Percentiles rank a stretch among this genome's conserved stretches.
These are phyloP conservation scores for Ruditapes philippinarum DNA, from an alignment of 1,140 invertebrate species.

Conservation along the genomic window DNA sequence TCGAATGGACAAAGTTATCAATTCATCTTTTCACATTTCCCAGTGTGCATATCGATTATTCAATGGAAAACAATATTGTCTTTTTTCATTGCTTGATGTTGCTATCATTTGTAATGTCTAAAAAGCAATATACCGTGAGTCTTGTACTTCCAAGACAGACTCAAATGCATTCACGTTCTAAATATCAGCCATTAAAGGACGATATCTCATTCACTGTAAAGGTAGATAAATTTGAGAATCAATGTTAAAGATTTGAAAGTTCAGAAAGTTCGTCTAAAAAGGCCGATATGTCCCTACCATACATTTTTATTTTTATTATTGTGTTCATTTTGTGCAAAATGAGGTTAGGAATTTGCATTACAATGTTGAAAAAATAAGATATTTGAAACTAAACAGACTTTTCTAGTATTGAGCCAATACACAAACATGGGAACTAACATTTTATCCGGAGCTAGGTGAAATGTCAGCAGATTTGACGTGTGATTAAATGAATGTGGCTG, in stretches of 20 bases:
- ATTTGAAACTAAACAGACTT: no score
- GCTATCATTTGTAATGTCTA: constrained; percentile 9
- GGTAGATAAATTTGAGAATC: no score
- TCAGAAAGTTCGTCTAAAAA: no score
- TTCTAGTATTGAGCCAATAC: no score
- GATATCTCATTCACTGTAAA: neutral
- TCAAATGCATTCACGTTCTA: neutral
- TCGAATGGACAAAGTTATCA: neutral
- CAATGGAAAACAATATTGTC: constrained; percentile 1
- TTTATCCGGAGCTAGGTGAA: constrained; percentile 1
- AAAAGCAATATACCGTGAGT: neutral
- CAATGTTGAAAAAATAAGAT: no score
- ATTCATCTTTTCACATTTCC: neutral
- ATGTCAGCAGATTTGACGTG: constrained; percentile 23
- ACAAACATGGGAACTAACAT: neutral
- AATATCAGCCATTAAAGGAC: neutral
- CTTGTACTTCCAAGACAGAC: neutral
- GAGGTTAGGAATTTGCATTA: no score
- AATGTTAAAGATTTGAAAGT: no score
- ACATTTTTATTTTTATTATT: no score
- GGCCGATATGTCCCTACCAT: no score
- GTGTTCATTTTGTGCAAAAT: no score
- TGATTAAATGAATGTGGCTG: constrained; percentile 57
- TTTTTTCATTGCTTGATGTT: neutral
- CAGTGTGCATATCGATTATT: constrained; percentile 8